Evolutionary conservation across 2,797 vertebrate genomes (phyloP).

Genomic region (Valencia hispanica): DNA sequence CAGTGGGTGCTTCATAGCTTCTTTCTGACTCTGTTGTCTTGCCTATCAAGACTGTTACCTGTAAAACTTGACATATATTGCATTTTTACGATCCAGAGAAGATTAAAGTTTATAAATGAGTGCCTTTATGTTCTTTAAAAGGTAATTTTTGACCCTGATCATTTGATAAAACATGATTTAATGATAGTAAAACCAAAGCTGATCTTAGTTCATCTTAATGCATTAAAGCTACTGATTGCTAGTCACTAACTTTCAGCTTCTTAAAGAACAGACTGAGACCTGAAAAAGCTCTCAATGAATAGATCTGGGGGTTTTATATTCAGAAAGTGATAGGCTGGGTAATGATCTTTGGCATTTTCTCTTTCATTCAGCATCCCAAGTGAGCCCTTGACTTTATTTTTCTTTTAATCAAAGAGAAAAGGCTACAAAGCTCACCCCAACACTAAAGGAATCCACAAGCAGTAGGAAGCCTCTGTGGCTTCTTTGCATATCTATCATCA

Average conservation of each 20-base stretch:
- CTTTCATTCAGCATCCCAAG: conserved; percentile 11
- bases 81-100: not conserved
- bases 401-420: not conserved
- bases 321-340: not conserved
- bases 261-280: not conserved
- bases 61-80: too few relatives aligned
- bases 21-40: too few relatives aligned
- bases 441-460: conserved; percentile 4
- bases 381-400: conserved; percentile 13
- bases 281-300: conserved; percentile 12
- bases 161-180: not conserved
- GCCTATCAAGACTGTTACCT: too few relatives aligned
- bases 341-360: conserved; percentile 15
- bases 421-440: conserved; percentile 1
- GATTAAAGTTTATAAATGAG: too few relatives aligned
- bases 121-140: not conserved
- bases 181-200: not conserved
- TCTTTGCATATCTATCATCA: not conserved
- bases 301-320: conserved; percentile 10
- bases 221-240: conserved; percentile 24
- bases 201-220: not conserved
- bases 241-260: not conserved
- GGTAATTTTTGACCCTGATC: not conserved
- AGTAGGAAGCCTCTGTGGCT: not conserved
- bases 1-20: too few relatives aligned